Base-by-base conservation (phyloP, 2,888 invertebrate species). In the Steinernema hermaphroditum region DNA sequence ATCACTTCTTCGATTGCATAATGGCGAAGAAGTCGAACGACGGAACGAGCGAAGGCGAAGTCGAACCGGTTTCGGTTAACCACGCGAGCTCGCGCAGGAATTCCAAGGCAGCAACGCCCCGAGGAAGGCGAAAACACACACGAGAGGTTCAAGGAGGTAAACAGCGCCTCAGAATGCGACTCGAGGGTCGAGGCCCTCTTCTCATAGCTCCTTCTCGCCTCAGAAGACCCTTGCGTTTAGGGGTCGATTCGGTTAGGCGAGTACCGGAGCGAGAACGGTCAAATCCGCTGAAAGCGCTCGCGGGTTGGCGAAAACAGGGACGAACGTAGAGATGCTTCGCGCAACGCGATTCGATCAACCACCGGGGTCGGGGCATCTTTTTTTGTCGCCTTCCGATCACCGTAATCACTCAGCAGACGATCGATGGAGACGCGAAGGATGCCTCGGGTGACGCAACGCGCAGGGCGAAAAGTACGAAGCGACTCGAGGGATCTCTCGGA, bases 51-150 rank as follows among this genome's bases (percentile, higher is more conserved):
- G n/a, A 27, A 16, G 62, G 16, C 29, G 62, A 29, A 32, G 62
- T 6, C 34, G 34, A 62, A 62, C 62, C 62, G 62, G 62, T 62
- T 62, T 62, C 62, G 62, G 62, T 62, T 62, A 32, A 62, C 62
- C 62, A 62, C 62, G 62, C 62, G 29, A 9, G 34, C 29, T 8
- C 29, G 29, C 27, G 29, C 29, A 27, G 19, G 34, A 62, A 62
- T 62, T 62, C 62, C 62, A n/a, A 32, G 32, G 62, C 62, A 62
- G 62, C 62, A 62, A 29, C 32, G 32, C 62, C 62, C 62, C 24
- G 27, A 27, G 54, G 27, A 54, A 54, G 32, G 19, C 62, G 62
- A 62, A 62, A 62, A 62, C 62, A n/a, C n/a, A n/a, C n/a, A 62
- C 62, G 62, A 62, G 14, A 16, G 62, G 16, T 54, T 19, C 54